Evolutionary conservation across 2,888 invertebrate genomes (phyloP).

Genomic region (Hydropsyche betteni): DNA sequence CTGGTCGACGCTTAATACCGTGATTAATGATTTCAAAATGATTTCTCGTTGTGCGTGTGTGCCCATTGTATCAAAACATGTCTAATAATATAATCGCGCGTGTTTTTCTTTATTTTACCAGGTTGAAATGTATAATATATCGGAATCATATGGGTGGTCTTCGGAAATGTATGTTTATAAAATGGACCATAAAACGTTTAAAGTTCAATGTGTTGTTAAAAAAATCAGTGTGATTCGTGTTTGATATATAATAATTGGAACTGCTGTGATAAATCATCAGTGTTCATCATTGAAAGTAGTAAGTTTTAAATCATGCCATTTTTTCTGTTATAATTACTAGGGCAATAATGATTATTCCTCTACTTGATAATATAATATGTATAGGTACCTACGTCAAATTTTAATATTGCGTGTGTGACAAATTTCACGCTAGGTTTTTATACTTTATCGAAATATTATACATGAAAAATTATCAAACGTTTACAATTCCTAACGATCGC

Average conservation of each 20-base stretch:
- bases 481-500: background rate
- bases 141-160: background rate
- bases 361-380: constrained; percentile 5
- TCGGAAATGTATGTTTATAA: no score
- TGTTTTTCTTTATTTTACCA: background rate
- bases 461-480: background rate
- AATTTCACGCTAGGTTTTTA: constrained; percentile 3
- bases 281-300: no score
- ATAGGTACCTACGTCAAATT: constrained; percentile 14
- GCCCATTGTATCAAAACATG: constrained; percentile 17
- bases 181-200: no score
- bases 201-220: no score
- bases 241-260: no score
- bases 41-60: constrained; percentile 7
- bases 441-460: no score
- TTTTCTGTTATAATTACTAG: constrained; percentile 15
- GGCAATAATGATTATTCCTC: constrained; percentile 31
- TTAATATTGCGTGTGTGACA: constrained; percentile 28
- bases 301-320: no score
- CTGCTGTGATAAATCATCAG: no score
- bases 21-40: constrained; percentile 32
- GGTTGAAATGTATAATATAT: constrained; percentile 4
- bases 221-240: no score
- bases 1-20: constrained; percentile 29
- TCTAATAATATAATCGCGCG: background rate